Conservation (phyloP, 2,888 invertebrate species). For the Spodoptera littoralis region DNA sequence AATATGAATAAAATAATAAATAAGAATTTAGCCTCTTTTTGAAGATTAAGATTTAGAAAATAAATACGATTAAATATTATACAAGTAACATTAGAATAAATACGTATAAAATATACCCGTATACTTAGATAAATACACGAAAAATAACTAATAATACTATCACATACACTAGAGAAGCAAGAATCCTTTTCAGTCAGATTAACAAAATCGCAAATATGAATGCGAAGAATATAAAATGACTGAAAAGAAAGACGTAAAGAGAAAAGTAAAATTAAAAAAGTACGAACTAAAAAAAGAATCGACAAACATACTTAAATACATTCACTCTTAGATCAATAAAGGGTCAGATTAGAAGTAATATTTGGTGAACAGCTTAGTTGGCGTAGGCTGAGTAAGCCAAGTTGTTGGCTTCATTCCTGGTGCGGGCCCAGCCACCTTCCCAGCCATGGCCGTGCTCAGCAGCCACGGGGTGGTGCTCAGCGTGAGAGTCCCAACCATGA, state of each 20-base stretch:
- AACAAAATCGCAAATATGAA: slow-evolving; percentile 48
- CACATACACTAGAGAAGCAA: slow-evolving; percentile 56
- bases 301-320: slow-evolving; percentile 69
- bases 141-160: slow-evolving; percentile 57
- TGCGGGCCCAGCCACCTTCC: slow-evolving; percentile 83
- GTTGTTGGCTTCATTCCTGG: slow-evolving; percentile 78
- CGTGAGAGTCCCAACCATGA: slow-evolving; percentile 69
- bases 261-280: slow-evolving; percentile 38
- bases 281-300: slow-evolving; percentile 3
- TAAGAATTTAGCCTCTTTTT: slow-evolving; percentile 27
- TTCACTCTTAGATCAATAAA: slow-evolving; percentile 57
- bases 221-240: slow-evolving; percentile 69
- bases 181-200: slow-evolving; percentile 81
- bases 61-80: no score
- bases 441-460: slow-evolving; percentile 75
- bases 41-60: background rate
- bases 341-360: slow-evolving; percentile 45
- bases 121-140: slow-evolving; percentile 36
- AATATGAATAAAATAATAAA: slow-evolving; percentile 24
- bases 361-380: slow-evolving; percentile 69
- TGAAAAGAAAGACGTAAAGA: slow-evolving; percentile 70
- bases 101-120: slow-evolving; percentile 26
- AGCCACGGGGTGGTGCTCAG: slow-evolving; percentile 66
- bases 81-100: no score
- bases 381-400: slow-evolving; percentile 81